Base-by-base conservation (phyloP, 1,140 invertebrate genomes). In the Hylyphantes graminicola region DNA sequence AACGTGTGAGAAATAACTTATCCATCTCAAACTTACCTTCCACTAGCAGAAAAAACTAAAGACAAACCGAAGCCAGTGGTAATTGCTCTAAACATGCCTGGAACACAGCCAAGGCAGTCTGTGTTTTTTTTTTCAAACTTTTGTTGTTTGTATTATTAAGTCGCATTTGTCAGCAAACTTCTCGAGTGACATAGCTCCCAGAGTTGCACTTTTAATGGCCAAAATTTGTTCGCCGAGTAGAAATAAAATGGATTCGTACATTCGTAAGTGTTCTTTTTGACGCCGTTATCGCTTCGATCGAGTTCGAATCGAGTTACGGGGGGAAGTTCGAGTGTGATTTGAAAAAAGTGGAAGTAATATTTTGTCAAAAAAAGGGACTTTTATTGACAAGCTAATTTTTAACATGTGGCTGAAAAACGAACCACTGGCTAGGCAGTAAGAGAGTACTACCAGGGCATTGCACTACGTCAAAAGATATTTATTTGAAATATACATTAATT, bases 51-150 rank as follows among this genome's bases (percentile, higher is more conserved):
- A 12, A 65, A 17, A 17, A 19, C n/a, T 10, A 61, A 35, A 65
- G 48, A 65, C 19, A 65, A 35, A 65, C 19, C 19, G 74, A 63
- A 55, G 35, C 54, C 48, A 57, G 64, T 55, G 63, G 67, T 81
- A 81, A 73, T 63, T 73, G 79, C 57, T 54, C 61, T 63, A 81
- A 81, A 81, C 79, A 81, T 73, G 48, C 63, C 50, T 81, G 79
- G 79, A 73, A 53, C 12, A 61, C 3, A 48, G 79, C 79, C 79
- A 81, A 81, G 54, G 61, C 19, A 54, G 72, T 63, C 79, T 53
- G 48, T 73, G 55, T 68, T 59, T 81, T 76, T n/a, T 73, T n/a
- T 73, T 19, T 64, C 8, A 7, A 13, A 15, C 51, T 73, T 81
- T 81, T 73, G 68, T 81, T 81, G 73, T 73, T 73, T 53, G 68